A percentile compares a stretch with the other conserved stretches of the same genome.
phyloP scores from a whole-genome alignment of 2,888 invertebrate species.

The Dryomyza anilis region DNA sequence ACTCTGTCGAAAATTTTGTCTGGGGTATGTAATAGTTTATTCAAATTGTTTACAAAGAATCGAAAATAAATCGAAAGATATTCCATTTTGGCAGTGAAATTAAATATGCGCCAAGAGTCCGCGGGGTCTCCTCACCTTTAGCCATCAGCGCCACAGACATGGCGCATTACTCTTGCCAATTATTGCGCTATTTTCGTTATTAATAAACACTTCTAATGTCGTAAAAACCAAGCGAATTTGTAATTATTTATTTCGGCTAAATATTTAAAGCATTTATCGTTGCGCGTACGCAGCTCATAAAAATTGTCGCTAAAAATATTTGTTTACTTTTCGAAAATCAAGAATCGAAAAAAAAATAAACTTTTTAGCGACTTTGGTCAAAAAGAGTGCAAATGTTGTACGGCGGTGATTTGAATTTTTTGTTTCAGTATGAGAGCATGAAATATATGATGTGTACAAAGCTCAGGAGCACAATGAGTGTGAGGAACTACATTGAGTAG shows the following conservation, averaged over 20 bases:
- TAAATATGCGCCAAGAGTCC: background rate
- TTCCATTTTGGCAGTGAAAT: background rate
- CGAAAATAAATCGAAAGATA: background rate
- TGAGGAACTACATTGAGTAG: background rate
- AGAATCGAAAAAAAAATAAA: too few relatives aligned
- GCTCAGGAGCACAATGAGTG: background rate
- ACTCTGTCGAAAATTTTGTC: too few relatives aligned
- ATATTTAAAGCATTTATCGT: conserved; percentile 20
- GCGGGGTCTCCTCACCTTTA: background rate
- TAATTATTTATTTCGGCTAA: conserved; percentile 21
- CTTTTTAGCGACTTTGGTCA: background rate
- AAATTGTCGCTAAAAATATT: conserved; percentile 19
- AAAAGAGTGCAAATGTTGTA: background rate
- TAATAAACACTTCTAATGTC: background rate
- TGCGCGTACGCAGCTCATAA: background rate
- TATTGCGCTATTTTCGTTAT: background rate
- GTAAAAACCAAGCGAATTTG: background rate
- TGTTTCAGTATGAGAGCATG: too few relatives aligned
- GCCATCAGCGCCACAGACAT: background rate
- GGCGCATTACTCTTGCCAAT: background rate
- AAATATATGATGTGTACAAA: background rate
- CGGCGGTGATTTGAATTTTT: too few relatives aligned
- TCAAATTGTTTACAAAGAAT: too few relatives aligned
- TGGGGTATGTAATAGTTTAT: too few relatives aligned
- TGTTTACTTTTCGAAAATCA: conserved; percentile 27